A percentile compares a stretch with the other conserved stretches of the same genome.
These are phyloP conservation scores for Slavum lentiscoides DNA, from an alignment of 2,888 invertebrate genomes.

Conservation along the genomic window DNA sequence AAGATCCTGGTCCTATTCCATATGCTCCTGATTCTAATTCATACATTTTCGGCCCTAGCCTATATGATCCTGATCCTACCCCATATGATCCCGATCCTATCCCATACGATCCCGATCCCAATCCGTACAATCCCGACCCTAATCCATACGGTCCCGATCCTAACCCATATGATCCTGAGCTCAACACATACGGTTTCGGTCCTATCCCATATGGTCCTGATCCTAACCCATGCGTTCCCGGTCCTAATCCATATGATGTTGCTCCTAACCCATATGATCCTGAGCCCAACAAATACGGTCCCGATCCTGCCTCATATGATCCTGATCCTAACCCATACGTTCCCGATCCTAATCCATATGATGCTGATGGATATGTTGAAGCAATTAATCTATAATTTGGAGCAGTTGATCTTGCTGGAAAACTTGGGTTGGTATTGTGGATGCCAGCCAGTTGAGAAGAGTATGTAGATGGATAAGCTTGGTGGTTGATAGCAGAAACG, in stretches of 20 bases:
- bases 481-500: conserved; percentile 11
- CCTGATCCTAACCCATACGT: not conserved
- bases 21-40: not conserved
- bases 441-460: conserved; percentile 4
- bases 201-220: too few species aligned
- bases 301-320: too few species aligned
- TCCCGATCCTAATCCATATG: not conserved
- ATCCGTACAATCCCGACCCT: not conserved
- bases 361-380: not conserved
- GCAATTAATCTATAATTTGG: not conserved
- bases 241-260: not conserved
- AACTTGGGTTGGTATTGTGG: conserved; percentile 16
- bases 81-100: not conserved
- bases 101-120: not conserved
- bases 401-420: conserved; percentile 16
- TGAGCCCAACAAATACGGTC: too few species aligned
- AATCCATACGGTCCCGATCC: not conserved
- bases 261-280: too few species aligned
- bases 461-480: not conserved
- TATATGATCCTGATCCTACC: not conserved
- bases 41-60: not conserved
- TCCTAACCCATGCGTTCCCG: not conserved
- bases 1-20: not conserved
- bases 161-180: too few species aligned
- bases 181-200: too few species aligned